Conservation (phyloP, 2,888 invertebrate species). For the Lottia gigantea region DNA sequence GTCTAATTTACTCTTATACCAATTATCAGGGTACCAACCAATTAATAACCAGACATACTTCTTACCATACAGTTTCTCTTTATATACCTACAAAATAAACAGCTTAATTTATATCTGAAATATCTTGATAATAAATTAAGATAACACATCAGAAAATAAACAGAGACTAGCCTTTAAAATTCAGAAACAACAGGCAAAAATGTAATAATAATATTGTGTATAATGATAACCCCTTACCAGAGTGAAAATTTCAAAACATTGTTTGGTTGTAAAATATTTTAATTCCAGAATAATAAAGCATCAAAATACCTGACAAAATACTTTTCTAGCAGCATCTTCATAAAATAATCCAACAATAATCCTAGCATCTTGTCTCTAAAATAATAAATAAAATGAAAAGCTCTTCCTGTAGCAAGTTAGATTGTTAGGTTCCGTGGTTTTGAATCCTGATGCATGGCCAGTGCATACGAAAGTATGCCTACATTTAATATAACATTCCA, state of each 20-base stretch:
- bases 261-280: too few relatives aligned
- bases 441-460: too few relatives aligned
- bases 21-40: constrained; percentile 96
- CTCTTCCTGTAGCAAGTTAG: not conserved
- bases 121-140: too few relatives aligned
- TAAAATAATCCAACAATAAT: constrained; percentile 99
- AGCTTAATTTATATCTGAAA: too few relatives aligned
- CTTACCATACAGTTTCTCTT: constrained; percentile 91
- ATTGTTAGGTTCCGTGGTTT: too few relatives aligned
- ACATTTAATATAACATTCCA: too few relatives aligned
- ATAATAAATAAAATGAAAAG: constrained; percentile 23
- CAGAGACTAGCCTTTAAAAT: too few relatives aligned
- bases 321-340: constrained; percentile 94
- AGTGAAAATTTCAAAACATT: too few relatives aligned
- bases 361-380: constrained; percentile 91
- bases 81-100: constrained; percentile 79
- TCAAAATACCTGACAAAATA: constrained; percentile 86
- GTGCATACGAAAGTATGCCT: too few relatives aligned
- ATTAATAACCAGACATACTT: constrained; percentile 99
- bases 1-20: constrained; percentile 87
- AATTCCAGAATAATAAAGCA: not conserved
- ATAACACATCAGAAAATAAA: too few relatives aligned
- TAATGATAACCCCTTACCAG: not conserved
- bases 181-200: too few relatives aligned
- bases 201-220: too few relatives aligned